Conservation (phyloP, 2,113 vertebrate genomes). For the Takifugu flavidus region DNA sequence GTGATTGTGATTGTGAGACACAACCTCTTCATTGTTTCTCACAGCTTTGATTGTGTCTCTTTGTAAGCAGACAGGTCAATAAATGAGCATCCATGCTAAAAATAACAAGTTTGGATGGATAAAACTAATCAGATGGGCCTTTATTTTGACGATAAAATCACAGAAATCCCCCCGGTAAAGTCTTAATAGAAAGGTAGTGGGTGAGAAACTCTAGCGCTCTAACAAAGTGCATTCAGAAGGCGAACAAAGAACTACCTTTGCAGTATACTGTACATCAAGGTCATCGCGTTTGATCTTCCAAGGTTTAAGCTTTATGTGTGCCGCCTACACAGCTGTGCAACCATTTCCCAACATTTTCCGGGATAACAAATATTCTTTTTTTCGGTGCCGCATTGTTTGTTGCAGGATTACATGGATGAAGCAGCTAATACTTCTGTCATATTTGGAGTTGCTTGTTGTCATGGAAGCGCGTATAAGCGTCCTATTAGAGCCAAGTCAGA, state of each 20-base stretch:
- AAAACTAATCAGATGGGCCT: not conserved
- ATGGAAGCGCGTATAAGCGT: no score
- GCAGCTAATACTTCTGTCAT: no score
- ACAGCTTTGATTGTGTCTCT: constrained; percentile 8
- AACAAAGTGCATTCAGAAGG: not conserved
- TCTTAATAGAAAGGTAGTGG: not conserved
- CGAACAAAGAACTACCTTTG: not conserved
- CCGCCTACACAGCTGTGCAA: not conserved
- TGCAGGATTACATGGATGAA: no score
- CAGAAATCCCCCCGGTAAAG: not conserved
- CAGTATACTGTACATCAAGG: not conserved
- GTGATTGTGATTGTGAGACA: constrained; percentile 36
- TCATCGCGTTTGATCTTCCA: constrained; percentile 11
- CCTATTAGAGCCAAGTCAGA: no score
- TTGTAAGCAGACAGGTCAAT: constrained; percentile 4
- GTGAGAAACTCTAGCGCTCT: not conserved
- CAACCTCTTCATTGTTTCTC: constrained; percentile 14
- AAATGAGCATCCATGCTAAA: not conserved
- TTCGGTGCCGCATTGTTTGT: no score
- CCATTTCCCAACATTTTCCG: not conserved
- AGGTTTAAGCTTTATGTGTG: constrained; percentile 5
- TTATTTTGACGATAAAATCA: no score
- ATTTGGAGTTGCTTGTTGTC: no score
- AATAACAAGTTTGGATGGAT: not conserved
- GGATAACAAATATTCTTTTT: no score